A percentile compares a stretch with the other conserved stretches of the same genome.
Evolutionary conservation across 2,797 vertebrate genomes (phyloP).

Genomic region (Thamnophis elegans): DNA sequence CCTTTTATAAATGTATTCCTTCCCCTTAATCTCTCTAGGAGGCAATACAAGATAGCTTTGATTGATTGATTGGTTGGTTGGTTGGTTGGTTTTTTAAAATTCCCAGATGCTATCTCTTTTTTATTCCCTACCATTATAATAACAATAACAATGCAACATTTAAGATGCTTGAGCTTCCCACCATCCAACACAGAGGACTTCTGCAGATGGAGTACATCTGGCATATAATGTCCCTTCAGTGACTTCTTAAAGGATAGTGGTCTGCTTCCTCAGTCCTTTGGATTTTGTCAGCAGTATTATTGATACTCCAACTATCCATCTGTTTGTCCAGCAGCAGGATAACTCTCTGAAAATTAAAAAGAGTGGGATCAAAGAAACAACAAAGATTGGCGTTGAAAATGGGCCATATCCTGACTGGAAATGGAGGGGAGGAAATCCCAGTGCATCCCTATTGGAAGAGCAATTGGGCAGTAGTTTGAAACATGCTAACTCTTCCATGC

Average conservation of each 20-base stretch:
- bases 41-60: not conserved
- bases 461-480: not conserved
- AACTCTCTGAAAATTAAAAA: not conserved
- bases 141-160: not conserved
- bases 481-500: not conserved
- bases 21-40: not conserved
- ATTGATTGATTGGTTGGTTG: too few relatives aligned
- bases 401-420: not conserved
- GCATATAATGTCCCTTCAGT: not conserved
- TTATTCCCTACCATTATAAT: not conserved
- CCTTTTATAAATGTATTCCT: not conserved
- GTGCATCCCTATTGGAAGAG: not conserved
- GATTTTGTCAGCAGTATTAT: not conserved
- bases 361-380: not conserved
- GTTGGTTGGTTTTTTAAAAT: not conserved
- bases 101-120: not conserved
- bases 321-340: not conserved
- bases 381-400: not conserved
- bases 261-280: not conserved
- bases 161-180: not conserved
- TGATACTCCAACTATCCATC: not conserved
- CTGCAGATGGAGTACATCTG: not conserved
- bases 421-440: not conserved
- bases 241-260: not conserved
- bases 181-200: not conserved